phyloP scores from a whole-genome alignment of 2,113 vertebrate genomes.

The Tretioscincus oriximinensis region DNA sequence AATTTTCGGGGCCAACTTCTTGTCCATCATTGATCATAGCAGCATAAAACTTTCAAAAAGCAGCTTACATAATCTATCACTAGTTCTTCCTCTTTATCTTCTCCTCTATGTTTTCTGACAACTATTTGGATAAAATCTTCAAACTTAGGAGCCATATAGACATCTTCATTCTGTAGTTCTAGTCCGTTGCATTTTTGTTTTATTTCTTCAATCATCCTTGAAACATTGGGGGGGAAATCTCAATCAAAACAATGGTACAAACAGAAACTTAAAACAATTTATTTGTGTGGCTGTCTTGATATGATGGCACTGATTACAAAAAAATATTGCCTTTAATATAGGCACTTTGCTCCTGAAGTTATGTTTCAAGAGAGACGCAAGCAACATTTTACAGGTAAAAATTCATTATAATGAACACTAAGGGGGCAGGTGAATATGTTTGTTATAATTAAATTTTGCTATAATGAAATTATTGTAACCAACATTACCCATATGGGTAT shows the following conservation, averaged over 20 bases:
- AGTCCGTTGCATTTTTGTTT: conserved; percentile 76
- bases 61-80: conserved; percentile 75
- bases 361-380: background rate
- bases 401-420: too few relatives aligned
- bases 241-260: background rate
- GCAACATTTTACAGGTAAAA: background rate
- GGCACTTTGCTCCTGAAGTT: background rate
- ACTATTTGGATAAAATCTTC: conserved; percentile 79
- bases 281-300: background rate
- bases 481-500: too few relatives aligned
- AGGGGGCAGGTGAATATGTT: too few relatives aligned
- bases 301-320: background rate
- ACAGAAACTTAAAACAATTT: background rate
- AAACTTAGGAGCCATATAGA: conserved; percentile 83
- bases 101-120: conserved; percentile 78
- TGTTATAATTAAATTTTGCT: too few relatives aligned
- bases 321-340: background rate
- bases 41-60: background rate
- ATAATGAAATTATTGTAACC: too few relatives aligned
- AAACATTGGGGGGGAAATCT: background rate
- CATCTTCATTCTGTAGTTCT: conserved; percentile 80
- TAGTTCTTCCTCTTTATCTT: conserved; percentile 72
- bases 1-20: too few relatives aligned
- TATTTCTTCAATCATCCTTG: conserved; percentile 82
- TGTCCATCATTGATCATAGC: too few relatives aligned